Percentiles rank a stretch among this genome's conserved stretches.
Evolutionary conservation across 2,888 invertebrate genomes (phyloP).

Genomic region (Hypercompe scribonia): DNA sequence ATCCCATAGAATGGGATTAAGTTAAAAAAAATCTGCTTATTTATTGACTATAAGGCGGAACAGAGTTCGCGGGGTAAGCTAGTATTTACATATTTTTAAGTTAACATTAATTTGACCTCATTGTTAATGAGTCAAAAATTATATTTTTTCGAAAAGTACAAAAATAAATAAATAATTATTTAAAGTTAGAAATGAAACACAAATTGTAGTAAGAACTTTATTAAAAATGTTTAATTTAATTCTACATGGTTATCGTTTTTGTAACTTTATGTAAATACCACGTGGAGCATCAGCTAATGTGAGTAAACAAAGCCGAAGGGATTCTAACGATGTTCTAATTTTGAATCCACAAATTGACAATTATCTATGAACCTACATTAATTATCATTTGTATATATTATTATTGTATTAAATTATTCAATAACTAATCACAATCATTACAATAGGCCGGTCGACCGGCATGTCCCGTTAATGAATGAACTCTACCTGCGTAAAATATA

Average conservation of each 20-base stretch:
- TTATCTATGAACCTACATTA: not conserved
- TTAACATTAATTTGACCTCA: too few relatives aligned
- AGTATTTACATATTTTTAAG: too few relatives aligned
- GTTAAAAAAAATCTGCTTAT: too few relatives aligned
- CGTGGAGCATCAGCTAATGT: conserved; percentile 76
- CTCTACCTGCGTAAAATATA: conserved; percentile 81
- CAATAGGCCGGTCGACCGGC: conserved; percentile 84
- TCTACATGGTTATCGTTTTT: conserved; percentile 31
- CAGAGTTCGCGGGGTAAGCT: too few relatives aligned
- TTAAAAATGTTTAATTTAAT: conserved; percentile 20
- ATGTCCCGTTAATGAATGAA: conserved; percentile 84
- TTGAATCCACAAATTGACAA: not conserved
- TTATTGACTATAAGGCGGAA: too few relatives aligned
- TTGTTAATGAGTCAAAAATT: too few relatives aligned
- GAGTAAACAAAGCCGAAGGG: conserved; percentile 72
- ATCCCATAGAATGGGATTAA: too few relatives aligned
- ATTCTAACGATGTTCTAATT: conserved; percentile 45
- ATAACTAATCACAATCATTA: conserved; percentile 64
- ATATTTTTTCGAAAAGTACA: too few relatives aligned
- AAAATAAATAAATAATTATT: not conserved
- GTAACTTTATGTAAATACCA: conserved; percentile 52
- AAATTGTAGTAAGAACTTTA: not conserved
- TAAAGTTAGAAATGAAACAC: not conserved
- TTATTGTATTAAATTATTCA: conserved; percentile 45
- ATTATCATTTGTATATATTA: conserved; percentile 27